These are phyloP conservation scores for Microchirus variegatus DNA, from an alignment of 2,797 vertebrate species.

Conservation along the genomic window DNA sequence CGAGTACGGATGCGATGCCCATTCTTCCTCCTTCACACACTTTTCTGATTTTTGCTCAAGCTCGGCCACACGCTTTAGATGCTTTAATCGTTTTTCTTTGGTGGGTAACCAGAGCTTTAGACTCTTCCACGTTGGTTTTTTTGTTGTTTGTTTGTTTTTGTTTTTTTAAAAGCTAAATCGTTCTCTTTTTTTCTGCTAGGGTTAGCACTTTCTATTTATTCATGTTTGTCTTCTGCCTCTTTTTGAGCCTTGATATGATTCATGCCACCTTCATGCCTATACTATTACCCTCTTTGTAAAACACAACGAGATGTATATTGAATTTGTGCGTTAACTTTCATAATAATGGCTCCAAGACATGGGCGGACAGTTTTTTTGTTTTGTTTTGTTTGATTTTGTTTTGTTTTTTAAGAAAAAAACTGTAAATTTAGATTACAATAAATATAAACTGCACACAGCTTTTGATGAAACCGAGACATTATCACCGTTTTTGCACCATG, in stretches of 20 bases:
- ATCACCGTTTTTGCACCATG: slow-evolving; percentile 63
- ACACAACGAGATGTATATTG: slow-evolving; percentile 85
- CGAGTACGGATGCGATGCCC: slow-evolving; percentile 75
- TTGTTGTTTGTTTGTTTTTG: slow-evolving; percentile 64
- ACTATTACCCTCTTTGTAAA: slow-evolving; percentile 88
- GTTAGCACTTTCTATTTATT: slow-evolving; percentile 98
- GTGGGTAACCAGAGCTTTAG: slow-evolving; percentile 79
- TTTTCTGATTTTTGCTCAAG: slow-evolving; percentile 63
- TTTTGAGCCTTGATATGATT: slow-evolving; percentile 87
- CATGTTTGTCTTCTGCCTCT: slow-evolving; percentile 68
- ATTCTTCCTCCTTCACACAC: slow-evolving; percentile 46
- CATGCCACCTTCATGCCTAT: slow-evolving; percentile 93
- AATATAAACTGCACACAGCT: slow-evolving; percentile 92
- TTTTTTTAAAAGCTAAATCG: slow-evolving; percentile 44
- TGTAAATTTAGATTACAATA: slow-evolving; percentile 92
- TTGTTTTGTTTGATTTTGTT: slow-evolving; percentile 45
- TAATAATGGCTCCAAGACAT: slow-evolving; percentile 85
- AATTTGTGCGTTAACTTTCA: slow-evolving; percentile 89
- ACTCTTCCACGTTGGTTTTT: slow-evolving; percentile 72
- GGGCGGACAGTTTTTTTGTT: slow-evolving; percentile 82
- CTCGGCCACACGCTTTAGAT: slow-evolving; percentile 30
- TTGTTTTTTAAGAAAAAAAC: slow-evolving; percentile 74
- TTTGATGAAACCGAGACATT: slow-evolving; percentile 87
- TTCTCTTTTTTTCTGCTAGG: slow-evolving; percentile 79
- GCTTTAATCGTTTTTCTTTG: slow-evolving; percentile 73